Conservation (phyloP, 2,113 vertebrate species). For the Marcusenius ussheri region DNA sequence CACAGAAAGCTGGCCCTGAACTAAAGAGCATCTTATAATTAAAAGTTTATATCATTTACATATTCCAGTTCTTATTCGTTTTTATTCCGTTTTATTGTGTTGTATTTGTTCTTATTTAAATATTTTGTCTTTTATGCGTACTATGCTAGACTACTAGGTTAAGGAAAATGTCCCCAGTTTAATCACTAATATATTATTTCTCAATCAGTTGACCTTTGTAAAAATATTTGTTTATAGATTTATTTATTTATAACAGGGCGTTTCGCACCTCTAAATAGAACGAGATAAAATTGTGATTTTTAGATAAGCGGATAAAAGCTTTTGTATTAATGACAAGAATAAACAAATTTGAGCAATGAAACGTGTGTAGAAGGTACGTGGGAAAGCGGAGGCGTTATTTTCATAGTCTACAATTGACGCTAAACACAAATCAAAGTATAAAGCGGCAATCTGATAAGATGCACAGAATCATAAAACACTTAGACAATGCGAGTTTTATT, state of each 20-base stretch:
- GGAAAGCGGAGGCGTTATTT: not conserved
- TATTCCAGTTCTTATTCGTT: not conserved
- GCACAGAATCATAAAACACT: not conserved
- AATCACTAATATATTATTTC: not conserved
- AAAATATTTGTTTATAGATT: not conserved
- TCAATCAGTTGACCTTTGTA: not conserved
- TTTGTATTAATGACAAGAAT: not conserved
- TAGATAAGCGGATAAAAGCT: not conserved
- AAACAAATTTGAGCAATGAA: not conserved
- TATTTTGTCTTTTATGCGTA: not conserved
- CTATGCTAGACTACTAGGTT: not conserved
- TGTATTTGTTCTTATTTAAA: not conserved
- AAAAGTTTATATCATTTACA: not conserved
- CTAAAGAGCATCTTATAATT: not conserved
- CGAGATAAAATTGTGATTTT: not conserved
- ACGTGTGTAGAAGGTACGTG: not conserved
- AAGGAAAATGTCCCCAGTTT: not conserved
- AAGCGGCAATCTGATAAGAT: not conserved
- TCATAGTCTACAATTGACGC: not conserved
- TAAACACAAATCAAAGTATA: not conserved
- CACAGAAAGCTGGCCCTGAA: constrained; percentile 11
- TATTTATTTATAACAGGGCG: not conserved
- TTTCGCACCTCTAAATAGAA: not conserved
- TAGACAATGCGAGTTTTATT: not conserved
- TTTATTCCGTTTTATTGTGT: not conserved